These are phyloP conservation scores for Crepidodera aurea DNA, from an alignment of 2,888 invertebrate species.

Conservation along the genomic window DNA sequence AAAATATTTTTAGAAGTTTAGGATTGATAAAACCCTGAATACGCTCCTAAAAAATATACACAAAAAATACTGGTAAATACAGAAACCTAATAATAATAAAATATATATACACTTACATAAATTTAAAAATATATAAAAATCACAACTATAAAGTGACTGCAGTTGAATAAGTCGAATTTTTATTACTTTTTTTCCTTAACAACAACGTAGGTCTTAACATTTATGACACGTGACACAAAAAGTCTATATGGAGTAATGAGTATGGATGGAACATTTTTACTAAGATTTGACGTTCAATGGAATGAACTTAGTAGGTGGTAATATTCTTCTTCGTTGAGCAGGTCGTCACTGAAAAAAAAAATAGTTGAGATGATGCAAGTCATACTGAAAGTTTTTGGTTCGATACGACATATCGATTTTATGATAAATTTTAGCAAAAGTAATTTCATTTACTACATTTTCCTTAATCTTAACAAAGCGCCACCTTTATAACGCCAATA, in stretches of 20 bases:
- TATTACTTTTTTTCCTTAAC: constrained; percentile 20
- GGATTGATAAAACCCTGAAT: too few species aligned
- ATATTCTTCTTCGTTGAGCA: constrained; percentile 55
- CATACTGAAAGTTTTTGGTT: too few species aligned
- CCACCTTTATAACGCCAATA: too few species aligned
- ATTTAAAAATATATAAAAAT: not conserved
- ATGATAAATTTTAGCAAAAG: too few species aligned
- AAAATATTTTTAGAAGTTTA: too few species aligned
- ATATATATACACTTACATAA: not conserved
- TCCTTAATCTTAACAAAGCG: too few species aligned
- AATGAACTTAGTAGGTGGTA: constrained; percentile 51
- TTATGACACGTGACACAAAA: constrained; percentile 30
- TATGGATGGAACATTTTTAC: constrained; percentile 30
- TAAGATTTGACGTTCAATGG: constrained; percentile 40
- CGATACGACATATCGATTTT: too few species aligned
- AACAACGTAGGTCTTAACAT: constrained; percentile 24
- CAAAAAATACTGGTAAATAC: not conserved
- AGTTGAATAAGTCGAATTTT: constrained; percentile 12
- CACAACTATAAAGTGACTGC: constrained; percentile 16
- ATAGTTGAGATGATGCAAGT: too few species aligned
- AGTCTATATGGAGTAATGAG: constrained; percentile 24
- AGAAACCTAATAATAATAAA: not conserved
- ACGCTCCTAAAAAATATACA: not conserved
- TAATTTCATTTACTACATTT: too few species aligned
- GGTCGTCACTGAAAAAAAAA: constrained; percentile 46